Evolutionary conservation across 2,113 vertebrate genomes (phyloP).

Genomic region (Lagopus muta): DNA sequence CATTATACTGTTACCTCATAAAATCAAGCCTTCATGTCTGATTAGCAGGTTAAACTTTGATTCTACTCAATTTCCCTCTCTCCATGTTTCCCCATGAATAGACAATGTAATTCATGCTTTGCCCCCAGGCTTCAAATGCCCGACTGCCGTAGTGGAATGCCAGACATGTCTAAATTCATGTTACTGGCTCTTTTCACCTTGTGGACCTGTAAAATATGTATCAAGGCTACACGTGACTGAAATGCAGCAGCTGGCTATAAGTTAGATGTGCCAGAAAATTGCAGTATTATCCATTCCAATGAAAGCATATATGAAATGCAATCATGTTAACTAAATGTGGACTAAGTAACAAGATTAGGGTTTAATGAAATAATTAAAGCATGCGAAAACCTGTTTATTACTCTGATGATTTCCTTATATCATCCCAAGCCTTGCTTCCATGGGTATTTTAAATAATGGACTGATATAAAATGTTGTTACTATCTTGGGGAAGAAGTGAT

Average conservation of each 20-base stretch:
- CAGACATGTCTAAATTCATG: conserved; percentile 74
- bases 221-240: conserved; percentile 46
- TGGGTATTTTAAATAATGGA: conserved; percentile 15
- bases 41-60: conserved; percentile 61
- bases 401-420: neutral
- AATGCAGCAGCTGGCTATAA: neutral
- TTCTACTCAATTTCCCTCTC: conserved; percentile 64
- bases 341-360: conserved; percentile 43
- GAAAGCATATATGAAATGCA: conserved; percentile 28
- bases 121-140: conserved; percentile 65
- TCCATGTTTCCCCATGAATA: conserved; percentile 73
- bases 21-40: conserved; percentile 47
- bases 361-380: conserved; percentile 50
- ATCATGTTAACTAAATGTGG: conserved; percentile 22
- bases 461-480: neutral
- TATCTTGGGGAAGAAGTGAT: neutral
- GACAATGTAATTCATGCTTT: conserved; percentile 74
- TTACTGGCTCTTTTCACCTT: conserved; percentile 74
- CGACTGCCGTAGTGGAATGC: conserved; percentile 63
- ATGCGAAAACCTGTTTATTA: conserved; percentile 22
- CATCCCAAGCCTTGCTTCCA: neutral
- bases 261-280: conserved; percentile 28
- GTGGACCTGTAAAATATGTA: conserved; percentile 74
- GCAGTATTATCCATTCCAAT: neutral
- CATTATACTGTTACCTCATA: conserved; percentile 26